Conservation (phyloP, 2,797 vertebrate genomes). For the Cryptoblepharus egeriae region DNA sequence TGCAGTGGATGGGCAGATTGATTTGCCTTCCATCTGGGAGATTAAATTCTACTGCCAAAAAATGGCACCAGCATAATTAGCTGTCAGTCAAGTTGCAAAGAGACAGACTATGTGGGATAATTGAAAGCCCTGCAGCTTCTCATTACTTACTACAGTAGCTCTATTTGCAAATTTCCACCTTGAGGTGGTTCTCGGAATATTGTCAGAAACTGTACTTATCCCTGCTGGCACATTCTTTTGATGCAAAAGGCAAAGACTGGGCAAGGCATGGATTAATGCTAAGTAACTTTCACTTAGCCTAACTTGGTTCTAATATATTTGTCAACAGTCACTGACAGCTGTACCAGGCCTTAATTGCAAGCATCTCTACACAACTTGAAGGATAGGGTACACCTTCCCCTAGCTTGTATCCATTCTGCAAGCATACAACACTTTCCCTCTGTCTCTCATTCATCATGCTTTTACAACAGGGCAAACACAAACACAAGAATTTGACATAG, state of each 20-base stretch:
- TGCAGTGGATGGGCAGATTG: slow-evolving; percentile 86
- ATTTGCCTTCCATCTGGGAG: slow-evolving; percentile 94
- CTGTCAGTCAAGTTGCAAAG: slow-evolving; percentile 81
- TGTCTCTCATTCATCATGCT: neutral
- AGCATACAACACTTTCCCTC: slow-evolving; percentile 18
- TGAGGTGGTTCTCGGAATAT: slow-evolving; percentile 55
- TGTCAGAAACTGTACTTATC: slow-evolving; percentile 37
- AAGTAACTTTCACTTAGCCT: slow-evolving; percentile 56
- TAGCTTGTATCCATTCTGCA: slow-evolving; percentile 30
- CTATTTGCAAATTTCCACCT: slow-evolving; percentile 73
- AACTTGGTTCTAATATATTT: slow-evolving; percentile 59
- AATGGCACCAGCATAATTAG: slow-evolving; percentile 84
- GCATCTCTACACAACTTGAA: slow-evolving; percentile 47
- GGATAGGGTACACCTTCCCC: slow-evolving; percentile 10
- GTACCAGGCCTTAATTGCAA: slow-evolving; percentile 51
- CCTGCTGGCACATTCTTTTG: slow-evolving; percentile 49
- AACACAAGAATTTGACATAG: neutral
- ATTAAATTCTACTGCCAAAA: slow-evolving; percentile 85
- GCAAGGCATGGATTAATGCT: slow-evolving; percentile 51
- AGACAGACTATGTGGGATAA: slow-evolving; percentile 71
- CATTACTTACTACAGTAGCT: slow-evolving; percentile 76
- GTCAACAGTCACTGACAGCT: slow-evolving; percentile 62
- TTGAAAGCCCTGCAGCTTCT: slow-evolving; percentile 79
- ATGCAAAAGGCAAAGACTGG: slow-evolving; percentile 34
- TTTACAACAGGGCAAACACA: neutral